These are phyloP conservation scores for Acrossocheilus fasciatus DNA, from an alignment of 2,797 vertebrate species.

Conservation along the genomic window DNA sequence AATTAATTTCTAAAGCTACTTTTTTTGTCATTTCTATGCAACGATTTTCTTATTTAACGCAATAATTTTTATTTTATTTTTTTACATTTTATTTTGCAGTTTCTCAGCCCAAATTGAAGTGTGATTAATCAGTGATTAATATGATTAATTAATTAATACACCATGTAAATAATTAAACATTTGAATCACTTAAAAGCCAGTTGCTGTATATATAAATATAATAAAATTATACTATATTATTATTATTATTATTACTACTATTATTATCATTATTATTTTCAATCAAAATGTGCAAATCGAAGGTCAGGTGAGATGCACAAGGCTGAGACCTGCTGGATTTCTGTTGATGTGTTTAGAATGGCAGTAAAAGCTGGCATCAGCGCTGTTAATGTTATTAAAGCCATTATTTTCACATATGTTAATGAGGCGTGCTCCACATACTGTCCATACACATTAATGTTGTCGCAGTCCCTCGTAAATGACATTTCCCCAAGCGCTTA, in stretches of 20 bases:
- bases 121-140: background rate
- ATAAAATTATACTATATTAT: too few species aligned
- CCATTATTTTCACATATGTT: constrained; percentile 9
- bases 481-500: constrained; percentile 18
- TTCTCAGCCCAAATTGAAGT: background rate
- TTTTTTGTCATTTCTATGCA: background rate
- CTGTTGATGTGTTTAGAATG: background rate
- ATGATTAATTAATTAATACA: background rate
- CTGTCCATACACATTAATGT: background rate
- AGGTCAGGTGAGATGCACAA: background rate
- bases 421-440: background rate
- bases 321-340: background rate
- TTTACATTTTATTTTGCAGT: background rate
- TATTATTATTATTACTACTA: too few species aligned
- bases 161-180: background rate
- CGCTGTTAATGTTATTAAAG: background rate
- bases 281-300: background rate
- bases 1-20: too few species aligned
- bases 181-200: background rate
- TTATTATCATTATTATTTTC: too few species aligned
- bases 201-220: background rate
- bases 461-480: background rate
- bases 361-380: background rate
- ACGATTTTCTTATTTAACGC: too few species aligned
- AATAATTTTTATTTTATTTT: too few species aligned